Conservation (phyloP, 2,113 vertebrate species). For the Ptyas mucosa region DNA sequence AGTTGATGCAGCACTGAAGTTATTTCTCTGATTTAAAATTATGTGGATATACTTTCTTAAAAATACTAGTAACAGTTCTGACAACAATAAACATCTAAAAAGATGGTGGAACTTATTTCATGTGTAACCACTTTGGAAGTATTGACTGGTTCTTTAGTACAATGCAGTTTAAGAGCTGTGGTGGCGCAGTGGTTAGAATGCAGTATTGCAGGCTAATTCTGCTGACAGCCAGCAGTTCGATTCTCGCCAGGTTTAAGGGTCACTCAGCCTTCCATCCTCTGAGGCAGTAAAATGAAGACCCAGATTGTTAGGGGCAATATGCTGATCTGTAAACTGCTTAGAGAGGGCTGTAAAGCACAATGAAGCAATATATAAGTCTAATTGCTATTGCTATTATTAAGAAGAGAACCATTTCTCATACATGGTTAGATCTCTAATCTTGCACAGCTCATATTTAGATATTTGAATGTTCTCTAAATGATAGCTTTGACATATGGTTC, state of each 20-base stretch:
- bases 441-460: background rate
- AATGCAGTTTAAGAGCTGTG: background rate
- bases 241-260: too few species aligned
- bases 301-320: too few species aligned
- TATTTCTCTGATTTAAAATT: background rate
- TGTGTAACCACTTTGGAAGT: background rate
- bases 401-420: background rate
- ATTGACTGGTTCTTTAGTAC: background rate
- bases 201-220: too few species aligned
- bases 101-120: background rate
- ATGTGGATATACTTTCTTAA: background rate
- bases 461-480: background rate
- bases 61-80: background rate
- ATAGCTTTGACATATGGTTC: background rate
- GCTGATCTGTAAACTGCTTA: too few species aligned
- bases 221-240: too few species aligned
- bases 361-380: too few species aligned
- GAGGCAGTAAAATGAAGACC: too few species aligned
- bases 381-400: background rate
- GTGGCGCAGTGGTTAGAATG: too few species aligned
- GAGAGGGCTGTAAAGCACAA: too few species aligned
- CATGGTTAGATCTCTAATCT: background rate
- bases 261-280: too few species aligned
- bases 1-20: background rate
- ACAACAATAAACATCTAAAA: background rate